Evolutionary conservation across 1,140 invertebrate species (phyloP).

Genomic region (Drosophila baimaii): DNA sequence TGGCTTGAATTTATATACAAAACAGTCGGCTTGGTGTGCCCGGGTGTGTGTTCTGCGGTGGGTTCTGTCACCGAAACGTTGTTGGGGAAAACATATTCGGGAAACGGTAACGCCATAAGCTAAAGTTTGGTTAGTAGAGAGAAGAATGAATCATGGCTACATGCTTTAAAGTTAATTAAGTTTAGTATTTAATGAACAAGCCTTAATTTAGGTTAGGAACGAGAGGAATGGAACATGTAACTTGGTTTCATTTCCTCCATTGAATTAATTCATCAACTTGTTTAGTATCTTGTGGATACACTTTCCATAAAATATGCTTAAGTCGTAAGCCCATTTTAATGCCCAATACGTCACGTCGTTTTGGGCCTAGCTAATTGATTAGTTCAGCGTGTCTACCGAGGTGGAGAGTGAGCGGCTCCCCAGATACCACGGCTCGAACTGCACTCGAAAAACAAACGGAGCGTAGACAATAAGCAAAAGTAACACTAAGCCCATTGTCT

Average conservation of each 20-base stretch:
- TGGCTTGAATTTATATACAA: slow-evolving; percentile 34
- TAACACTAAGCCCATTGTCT: slow-evolving; percentile 79
- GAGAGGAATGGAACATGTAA: background rate
- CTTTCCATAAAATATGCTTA: slow-evolving; percentile 6
- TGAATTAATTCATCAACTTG: background rate
- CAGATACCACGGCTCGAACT: slow-evolving; percentile 29
- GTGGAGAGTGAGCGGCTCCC: background rate
- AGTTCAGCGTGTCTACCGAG: slow-evolving; percentile 14
- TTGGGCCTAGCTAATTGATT: slow-evolving; percentile 57
- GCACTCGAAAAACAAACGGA: slow-evolving; percentile 76
- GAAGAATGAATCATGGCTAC: slow-evolving; percentile 3
- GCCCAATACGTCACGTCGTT: background rate
- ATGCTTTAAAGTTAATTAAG: background rate
- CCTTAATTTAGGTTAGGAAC: background rate
- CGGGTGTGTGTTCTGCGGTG: slow-evolving; percentile 20
- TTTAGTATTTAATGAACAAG: no score
- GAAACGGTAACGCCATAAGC: slow-evolving; percentile 1
- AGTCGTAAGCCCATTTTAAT: background rate
- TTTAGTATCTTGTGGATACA: background rate
- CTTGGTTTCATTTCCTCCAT: background rate
- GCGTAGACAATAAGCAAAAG: slow-evolving; percentile 75
- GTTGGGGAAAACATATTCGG: slow-evolving; percentile 16
- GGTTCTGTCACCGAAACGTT: slow-evolving; percentile 9
- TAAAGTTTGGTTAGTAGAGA: background rate
- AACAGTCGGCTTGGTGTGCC: slow-evolving; percentile 7